These are phyloP conservation scores for Tetragnatha versicolor DNA, from an alignment of 1,140 invertebrate genomes.

Conservation along the genomic window DNA sequence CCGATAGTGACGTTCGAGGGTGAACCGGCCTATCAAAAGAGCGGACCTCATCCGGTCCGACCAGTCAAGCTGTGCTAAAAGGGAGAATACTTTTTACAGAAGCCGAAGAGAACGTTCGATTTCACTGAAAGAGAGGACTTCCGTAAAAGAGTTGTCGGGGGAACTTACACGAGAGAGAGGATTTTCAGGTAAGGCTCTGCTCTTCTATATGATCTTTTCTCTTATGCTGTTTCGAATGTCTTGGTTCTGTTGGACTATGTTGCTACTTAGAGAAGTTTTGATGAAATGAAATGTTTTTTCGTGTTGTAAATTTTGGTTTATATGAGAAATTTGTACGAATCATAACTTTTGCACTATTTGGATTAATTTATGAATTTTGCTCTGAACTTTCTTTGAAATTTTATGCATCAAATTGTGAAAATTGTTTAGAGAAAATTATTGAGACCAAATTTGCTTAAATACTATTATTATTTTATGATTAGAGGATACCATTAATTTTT, in stretches of 20 bases:
- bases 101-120: slow-evolving; percentile 36
- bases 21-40: slow-evolving; percentile 50
- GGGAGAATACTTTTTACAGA: slow-evolving; percentile 30
- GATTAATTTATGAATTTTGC: too few species aligned
- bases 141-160: slow-evolving; percentile 22
- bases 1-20: slow-evolving; percentile 44
- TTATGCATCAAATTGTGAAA: too few species aligned
- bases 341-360: background rate
- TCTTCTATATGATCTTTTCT: background rate
- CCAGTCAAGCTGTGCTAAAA: slow-evolving; percentile 28
- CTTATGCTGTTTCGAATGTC: too few species aligned
- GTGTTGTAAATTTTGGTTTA: background rate
- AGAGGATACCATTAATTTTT: too few species aligned
- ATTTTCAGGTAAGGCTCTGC: slow-evolving; percentile 25
- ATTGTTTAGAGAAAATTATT: too few species aligned
- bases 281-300: background rate
- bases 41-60: slow-evolving; percentile 40
- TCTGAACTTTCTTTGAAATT: too few species aligned
- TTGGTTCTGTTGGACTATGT: background rate
- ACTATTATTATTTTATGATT: too few species aligned
- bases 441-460: too few species aligned
- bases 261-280: background rate
- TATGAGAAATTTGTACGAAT: background rate
- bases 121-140: slow-evolving; percentile 42
- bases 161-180: background rate